phyloP scores from a whole-genome alignment of 2,888 invertebrate genomes.

The Calameuta idolon region DNA sequence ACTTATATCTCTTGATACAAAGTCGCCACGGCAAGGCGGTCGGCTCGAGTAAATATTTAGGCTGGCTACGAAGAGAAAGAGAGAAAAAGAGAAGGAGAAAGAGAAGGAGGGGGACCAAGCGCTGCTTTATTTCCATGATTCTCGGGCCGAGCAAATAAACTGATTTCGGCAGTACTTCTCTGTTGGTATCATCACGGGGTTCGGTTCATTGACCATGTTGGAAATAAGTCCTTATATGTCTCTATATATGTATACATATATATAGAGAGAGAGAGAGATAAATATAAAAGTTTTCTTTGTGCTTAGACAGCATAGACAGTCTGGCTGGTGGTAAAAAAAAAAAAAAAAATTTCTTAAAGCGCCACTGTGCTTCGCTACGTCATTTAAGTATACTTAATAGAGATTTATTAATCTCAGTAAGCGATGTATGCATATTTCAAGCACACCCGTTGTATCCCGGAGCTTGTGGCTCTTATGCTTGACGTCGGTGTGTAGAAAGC shows the following conservation, averaged over 20 bases:
- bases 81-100: no score
- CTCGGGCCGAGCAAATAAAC: neutral
- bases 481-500: slow-evolving; percentile 32
- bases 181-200: neutral
- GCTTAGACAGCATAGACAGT: no score
- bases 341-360: no score
- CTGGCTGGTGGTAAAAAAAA: slow-evolving; percentile 39
- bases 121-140: neutral
- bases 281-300: no score
- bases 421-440: slow-evolving; percentile 23
- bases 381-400: no score
- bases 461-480: no score
- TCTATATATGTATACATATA: no score
- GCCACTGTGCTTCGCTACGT: no score
- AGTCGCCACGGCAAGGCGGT: neutral
- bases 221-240: neutral
- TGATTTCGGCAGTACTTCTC: neutral
- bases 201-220: neutral
- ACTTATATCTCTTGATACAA: neutral
- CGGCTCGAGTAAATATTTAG: neutral
- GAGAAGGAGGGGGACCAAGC: neutral
- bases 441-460: slow-evolving; percentile 27
- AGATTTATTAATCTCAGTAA: no score
- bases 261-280: no score
- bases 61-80: neutral